phyloP scores from a whole-genome alignment of 2,888 invertebrate genomes.

The Enchytraeus crypticus region DNA sequence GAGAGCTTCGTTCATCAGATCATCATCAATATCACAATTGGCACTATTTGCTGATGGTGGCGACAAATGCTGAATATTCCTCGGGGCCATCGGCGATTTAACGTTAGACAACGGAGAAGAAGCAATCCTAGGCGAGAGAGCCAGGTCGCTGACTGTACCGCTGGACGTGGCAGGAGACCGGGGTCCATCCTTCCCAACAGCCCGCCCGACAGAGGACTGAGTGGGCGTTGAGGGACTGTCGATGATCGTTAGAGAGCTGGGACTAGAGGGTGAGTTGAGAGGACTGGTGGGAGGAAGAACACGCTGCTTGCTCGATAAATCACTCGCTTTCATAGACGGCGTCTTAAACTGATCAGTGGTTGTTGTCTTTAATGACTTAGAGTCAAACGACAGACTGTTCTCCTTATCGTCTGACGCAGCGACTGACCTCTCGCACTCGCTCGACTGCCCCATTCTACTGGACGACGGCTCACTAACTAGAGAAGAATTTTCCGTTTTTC shows the following conservation, averaged over 20 bases:
- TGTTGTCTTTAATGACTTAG: not conserved
- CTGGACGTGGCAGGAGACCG: not conserved
- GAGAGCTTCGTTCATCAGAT: slow-evolving; percentile 18
- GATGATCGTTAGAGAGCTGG: not conserved
- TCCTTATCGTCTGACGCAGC: not conserved
- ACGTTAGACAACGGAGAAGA: not conserved
- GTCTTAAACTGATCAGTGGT: not conserved
- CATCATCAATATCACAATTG: slow-evolving; percentile 12
- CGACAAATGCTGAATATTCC: not conserved
- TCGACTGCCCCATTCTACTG: no score
- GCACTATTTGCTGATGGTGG: not conserved
- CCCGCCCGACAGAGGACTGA: not conserved
- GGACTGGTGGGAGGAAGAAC: not conserved
- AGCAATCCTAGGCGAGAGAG: not conserved
- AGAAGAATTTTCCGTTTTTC: no score
- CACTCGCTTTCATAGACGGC: not conserved
- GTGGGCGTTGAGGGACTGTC: not conserved
- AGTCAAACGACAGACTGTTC: not conserved
- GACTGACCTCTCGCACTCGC: no score
- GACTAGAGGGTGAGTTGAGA: not conserved
- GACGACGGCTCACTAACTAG: no score
- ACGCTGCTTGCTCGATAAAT: not conserved
- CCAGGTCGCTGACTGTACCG: not conserved
- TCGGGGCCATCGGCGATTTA: not conserved
- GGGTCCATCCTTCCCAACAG: not conserved